Evolutionary conservation across 2,888 invertebrate species (phyloP), one percentile per base, ranked within the genome.

Genomic region (Meloe dianella): DNA sequence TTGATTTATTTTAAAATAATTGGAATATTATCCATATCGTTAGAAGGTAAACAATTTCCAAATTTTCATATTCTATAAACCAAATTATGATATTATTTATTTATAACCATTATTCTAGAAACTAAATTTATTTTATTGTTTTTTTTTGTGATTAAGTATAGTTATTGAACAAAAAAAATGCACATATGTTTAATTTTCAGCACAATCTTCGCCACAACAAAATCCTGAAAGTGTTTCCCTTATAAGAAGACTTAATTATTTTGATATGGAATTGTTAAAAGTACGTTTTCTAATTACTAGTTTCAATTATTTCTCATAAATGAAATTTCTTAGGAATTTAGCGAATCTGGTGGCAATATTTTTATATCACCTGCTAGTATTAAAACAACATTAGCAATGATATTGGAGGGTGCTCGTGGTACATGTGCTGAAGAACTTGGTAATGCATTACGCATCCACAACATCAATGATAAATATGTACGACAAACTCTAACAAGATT

Each of bases 321-420:
- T 59, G 57, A 59, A 41, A 22, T 67, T 70, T 73, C 75, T 30
- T 69, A 78, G 75, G 76, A 73, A 64, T 74, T 77, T 67, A 73
- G 72, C 47, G 72, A 80, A 64, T 71, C 74, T 22, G 65, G 71
- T 9, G 87, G 87, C 27, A 91, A 91, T 77, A 84, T 90, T 35
- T 84, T 91, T 77, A 79, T 90, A 2, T 91, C 91, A n/a, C 90
- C 91, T 17, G 87, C 88, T 65, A 90, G 90, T 77, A 84, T 90
- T 29, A 91, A 90, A 79, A 84, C 87, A 0, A 86, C 87, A 0
- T 78, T 92, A 59, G 88, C 87, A 7, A 87, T 90, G 86, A 74
- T 91, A 51, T 78, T 89, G 57, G 91, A 91, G 82, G 91, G 89
- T 22, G 87, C 90, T 0, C 78, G 76, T 10, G 90, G 89, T 4